phyloP scores from a whole-genome alignment of 2,113 vertebrate species.

The Herpailurus yagouaroundi region DNA sequence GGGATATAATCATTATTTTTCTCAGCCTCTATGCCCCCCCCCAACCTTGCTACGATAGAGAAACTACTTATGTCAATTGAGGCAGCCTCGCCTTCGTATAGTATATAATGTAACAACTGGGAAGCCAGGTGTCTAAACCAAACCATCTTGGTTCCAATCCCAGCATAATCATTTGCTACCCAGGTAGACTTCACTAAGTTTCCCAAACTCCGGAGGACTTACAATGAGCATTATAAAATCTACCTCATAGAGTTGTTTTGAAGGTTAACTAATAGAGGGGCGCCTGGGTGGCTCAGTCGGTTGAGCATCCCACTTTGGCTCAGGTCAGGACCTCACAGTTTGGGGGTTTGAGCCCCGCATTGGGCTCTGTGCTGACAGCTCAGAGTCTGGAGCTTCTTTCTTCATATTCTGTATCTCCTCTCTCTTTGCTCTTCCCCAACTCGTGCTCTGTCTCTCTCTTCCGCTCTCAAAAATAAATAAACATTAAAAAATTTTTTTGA shows the following conservation, averaged over 20 bases:
- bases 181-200: background rate
- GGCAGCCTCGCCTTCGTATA: background rate
- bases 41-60: background rate
- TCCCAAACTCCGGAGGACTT: background rate
- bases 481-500: background rate
- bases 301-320: too few species aligned
- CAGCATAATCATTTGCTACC: background rate
- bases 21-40: background rate
- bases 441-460: too few species aligned
- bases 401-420: too few species aligned
- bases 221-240: background rate
- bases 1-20: background rate
- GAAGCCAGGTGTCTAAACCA: background rate
- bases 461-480: too few species aligned
- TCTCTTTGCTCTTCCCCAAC: too few species aligned
- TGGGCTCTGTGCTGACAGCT: too few species aligned
- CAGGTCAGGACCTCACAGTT: too few species aligned
- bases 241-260: background rate
- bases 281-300: too few species aligned
- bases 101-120: background rate
- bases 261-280: background rate
- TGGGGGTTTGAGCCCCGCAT: too few species aligned
- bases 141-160: background rate
- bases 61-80: background rate
- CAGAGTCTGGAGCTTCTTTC: too few species aligned